Percentiles rank a stretch among this genome's conserved stretches.
phyloP scores from a whole-genome alignment of 2,888 invertebrate species.

The Cosmia pyralina region DNA sequence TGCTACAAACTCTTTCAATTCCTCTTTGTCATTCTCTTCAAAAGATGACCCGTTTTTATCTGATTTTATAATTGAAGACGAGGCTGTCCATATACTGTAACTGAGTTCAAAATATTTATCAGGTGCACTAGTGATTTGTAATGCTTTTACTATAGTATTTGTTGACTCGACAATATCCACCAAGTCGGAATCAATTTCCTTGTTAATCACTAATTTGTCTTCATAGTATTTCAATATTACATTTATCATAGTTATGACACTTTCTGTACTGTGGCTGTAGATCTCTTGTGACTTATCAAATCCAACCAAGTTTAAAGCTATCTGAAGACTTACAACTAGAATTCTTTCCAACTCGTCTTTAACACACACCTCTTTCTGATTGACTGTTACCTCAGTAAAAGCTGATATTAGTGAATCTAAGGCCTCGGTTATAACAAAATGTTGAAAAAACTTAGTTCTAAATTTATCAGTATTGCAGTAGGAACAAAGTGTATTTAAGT shows the following conservation, averaged over 20 bases:
- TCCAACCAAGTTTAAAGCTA: slow-evolving; percentile 79
- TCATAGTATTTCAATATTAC: slow-evolving; percentile 81
- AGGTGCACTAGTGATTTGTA: slow-evolving; percentile 73
- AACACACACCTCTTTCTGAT: slow-evolving; percentile 74
- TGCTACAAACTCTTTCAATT: slow-evolving; percentile 73
- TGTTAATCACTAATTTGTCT: slow-evolving; percentile 78
- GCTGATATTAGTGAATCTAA: slow-evolving; percentile 77
- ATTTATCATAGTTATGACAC: slow-evolving; percentile 75
- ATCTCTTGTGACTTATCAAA: slow-evolving; percentile 81
- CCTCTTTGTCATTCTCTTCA: slow-evolving; percentile 78
- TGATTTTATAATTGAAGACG: slow-evolving; percentile 71
- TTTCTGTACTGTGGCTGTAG: slow-evolving; percentile 73
- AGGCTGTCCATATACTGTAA: slow-evolving; percentile 81
- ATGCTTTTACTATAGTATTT: slow-evolving; percentile 74
- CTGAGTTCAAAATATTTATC: slow-evolving; percentile 78
- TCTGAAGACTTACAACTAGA: slow-evolving; percentile 80
- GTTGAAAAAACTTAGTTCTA: slow-evolving; percentile 77
- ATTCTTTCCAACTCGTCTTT: slow-evolving; percentile 82
- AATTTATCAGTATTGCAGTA: slow-evolving; percentile 79
- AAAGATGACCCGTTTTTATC: slow-evolving; percentile 75
- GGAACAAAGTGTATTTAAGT: slow-evolving; percentile 89
- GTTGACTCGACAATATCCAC: slow-evolving; percentile 82
- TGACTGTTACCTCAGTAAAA: slow-evolving; percentile 77
- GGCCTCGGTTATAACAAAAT: slow-evolving; percentile 80
- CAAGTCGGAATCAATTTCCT: slow-evolving; percentile 82